Percentiles rank a stretch among this genome's conserved stretches.
These are phyloP conservation scores for Larimichthys polyactis DNA, from an alignment of 2,113 vertebrate genomes.

Conservation along the genomic window DNA sequence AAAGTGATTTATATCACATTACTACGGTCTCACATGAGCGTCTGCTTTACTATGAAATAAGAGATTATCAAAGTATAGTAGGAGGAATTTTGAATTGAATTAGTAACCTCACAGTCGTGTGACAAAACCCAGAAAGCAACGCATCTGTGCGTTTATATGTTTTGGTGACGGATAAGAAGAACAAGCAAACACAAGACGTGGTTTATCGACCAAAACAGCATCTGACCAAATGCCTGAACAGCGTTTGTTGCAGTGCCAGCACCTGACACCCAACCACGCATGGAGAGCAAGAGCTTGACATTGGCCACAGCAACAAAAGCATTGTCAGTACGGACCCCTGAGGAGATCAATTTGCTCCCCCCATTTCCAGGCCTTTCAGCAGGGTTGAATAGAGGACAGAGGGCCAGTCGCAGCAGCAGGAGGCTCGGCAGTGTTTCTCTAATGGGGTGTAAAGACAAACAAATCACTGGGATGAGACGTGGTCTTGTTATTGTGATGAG, in stretches of 20 bases:
- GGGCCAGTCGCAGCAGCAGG: constrained; percentile 65
- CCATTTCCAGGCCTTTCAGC: constrained; percentile 70
- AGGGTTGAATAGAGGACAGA: constrained; percentile 76
- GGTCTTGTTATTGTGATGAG: constrained; percentile 66
- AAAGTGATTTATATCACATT: constrained; percentile 46
- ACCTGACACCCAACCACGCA: constrained; percentile 65
- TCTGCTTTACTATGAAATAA: constrained; percentile 1
- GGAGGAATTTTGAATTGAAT: constrained; percentile 2
- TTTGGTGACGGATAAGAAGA: constrained; percentile 12
- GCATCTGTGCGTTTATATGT: constrained; percentile 18
- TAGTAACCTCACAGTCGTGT: not conserved
- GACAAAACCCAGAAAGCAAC: not conserved
- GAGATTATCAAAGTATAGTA: not conserved
- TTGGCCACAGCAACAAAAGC: constrained; percentile 72
- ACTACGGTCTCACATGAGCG: constrained; percentile 16
- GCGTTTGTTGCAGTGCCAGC: constrained; percentile 66
- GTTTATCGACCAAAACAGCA: constrained; percentile 53
- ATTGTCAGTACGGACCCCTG: constrained; percentile 69
- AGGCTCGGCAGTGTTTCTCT: constrained; percentile 73
- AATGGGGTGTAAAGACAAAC: constrained; percentile 81
- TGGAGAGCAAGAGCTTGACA: constrained; percentile 67
- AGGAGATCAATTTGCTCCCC: constrained; percentile 77
- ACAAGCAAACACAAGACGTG: constrained; percentile 33
- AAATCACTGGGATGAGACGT: constrained; percentile 71
- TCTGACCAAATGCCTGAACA: constrained; percentile 53